Conservation (phyloP, 2,888 invertebrate genomes). For the Sphaerophoria taeniata region DNA sequence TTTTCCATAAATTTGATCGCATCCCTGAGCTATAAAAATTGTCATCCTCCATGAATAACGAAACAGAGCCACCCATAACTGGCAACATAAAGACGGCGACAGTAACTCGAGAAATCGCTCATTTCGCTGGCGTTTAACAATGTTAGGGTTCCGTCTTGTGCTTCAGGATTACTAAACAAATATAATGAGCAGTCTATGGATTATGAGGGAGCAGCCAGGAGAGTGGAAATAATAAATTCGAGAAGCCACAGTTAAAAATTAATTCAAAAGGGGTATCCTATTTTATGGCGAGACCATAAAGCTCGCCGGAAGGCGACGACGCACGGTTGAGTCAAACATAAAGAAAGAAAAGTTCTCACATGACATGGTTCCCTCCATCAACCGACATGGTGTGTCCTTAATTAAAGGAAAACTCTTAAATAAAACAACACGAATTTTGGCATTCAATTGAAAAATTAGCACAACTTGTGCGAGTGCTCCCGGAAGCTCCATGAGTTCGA, state of each 20-base stretch:
- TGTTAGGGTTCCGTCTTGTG: background rate
- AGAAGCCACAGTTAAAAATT: constrained; percentile 48
- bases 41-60: constrained; percentile 68
- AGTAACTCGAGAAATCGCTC: constrained; percentile 62
- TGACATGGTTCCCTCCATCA: constrained; percentile 29
- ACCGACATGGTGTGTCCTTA: constrained; percentile 30
- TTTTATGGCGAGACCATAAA: constrained; percentile 41
- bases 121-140: constrained; percentile 60
- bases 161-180: constrained; percentile 64
- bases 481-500: constrained; percentile 13
- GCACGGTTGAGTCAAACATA: constrained; percentile 39
- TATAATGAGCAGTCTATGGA: constrained; percentile 45
- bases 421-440: constrained; percentile 42
- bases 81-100: constrained; percentile 68
- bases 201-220: constrained; percentile 21
- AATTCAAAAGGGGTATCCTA: constrained; percentile 58
- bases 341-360: constrained; percentile 51
- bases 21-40: constrained; percentile 63
- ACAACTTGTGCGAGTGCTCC: constrained; percentile 14
- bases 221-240: background rate
- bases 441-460: constrained; percentile 49
- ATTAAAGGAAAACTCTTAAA: constrained; percentile 42
- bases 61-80: constrained; percentile 31
- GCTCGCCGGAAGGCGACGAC: background rate
- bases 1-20: constrained; percentile 59